Evolutionary conservation across 2,113 vertebrate species (phyloP).

Genomic region (Lethenteron reissneri): DNA sequence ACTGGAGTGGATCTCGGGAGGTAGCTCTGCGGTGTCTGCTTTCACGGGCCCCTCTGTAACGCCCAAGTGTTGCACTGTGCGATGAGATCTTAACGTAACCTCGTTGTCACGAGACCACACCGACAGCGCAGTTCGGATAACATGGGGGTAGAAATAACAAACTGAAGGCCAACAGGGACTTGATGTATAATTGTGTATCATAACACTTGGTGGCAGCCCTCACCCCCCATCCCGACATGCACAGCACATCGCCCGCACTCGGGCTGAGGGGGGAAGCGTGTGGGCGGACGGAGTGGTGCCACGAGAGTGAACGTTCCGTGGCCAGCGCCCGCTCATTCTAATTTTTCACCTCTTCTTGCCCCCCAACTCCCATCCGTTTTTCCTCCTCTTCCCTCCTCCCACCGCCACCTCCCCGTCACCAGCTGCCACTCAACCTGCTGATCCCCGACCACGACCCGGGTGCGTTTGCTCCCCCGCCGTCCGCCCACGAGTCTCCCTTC

Average conservation of each 20-base stretch:
- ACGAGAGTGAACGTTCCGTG: background rate
- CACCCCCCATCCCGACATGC: too few species aligned
- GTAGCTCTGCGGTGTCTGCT: too few species aligned
- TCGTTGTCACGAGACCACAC: too few species aligned
- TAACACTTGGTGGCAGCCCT: too few species aligned
- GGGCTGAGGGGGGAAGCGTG: background rate
- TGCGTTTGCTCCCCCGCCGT: conserved; percentile 54
- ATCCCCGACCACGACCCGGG: conserved; percentile 71
- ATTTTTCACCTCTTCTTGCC: background rate
- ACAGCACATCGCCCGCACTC: background rate
- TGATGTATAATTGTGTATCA: too few species aligned
- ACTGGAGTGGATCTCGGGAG: too few species aligned
- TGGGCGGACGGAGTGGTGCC: background rate
- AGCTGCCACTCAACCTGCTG: conserved; percentile 54
- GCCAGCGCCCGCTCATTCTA: background rate
- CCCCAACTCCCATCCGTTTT: background rate
- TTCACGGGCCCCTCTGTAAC: too few species aligned
- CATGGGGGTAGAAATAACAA: too few species aligned
- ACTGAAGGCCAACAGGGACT: too few species aligned
- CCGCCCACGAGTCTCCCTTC: conserved; percentile 15
- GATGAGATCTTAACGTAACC: too few species aligned
- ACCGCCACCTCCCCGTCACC: conserved; percentile 7
- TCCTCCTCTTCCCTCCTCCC: background rate
- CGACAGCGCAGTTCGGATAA: too few species aligned
- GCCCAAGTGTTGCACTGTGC: too few species aligned